A percentile compares a stretch with the other conserved stretches of the same genome.
Conservation (phyloP, 1,140 invertebrate genomes). For the Yoshiicerus persimilis region DNA sequence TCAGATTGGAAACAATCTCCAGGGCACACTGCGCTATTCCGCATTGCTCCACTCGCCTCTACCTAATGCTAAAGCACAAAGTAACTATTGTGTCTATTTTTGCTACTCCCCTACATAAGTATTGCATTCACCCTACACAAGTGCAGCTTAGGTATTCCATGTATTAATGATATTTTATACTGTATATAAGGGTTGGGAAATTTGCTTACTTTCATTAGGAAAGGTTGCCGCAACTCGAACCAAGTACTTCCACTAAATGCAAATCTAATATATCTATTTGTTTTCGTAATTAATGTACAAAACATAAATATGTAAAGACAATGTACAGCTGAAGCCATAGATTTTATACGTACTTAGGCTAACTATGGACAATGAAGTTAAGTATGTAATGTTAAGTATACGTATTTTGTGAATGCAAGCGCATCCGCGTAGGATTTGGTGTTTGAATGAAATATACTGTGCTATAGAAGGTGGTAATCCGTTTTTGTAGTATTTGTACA, state of each 20-base stretch:
- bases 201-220: neutral
- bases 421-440: neutral
- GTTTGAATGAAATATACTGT: neutral
- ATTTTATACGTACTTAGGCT: no score
- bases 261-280: neutral
- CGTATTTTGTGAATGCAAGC: neutral
- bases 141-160: neutral
- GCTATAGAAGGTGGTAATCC: neutral
- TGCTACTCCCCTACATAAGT: neutral
- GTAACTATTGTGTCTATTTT: neutral
- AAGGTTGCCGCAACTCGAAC: neutral
- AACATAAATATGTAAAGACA: neutral
- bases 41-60: neutral
- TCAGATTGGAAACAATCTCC: constrained; percentile 38
- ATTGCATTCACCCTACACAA: no score
- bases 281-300: neutral
- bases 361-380: neutral
- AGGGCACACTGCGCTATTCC: constrained; percentile 24
- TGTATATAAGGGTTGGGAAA: neutral
- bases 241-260: neutral
- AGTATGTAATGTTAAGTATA: neutral
- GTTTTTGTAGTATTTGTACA: neutral
- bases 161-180: neutral
- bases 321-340: no score
- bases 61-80: neutral